Evolutionary conservation across 2,113 vertebrate genomes (phyloP), one percentile per base, ranked within the genome.

Genomic region (Ctenodactylus gundi): DNA sequence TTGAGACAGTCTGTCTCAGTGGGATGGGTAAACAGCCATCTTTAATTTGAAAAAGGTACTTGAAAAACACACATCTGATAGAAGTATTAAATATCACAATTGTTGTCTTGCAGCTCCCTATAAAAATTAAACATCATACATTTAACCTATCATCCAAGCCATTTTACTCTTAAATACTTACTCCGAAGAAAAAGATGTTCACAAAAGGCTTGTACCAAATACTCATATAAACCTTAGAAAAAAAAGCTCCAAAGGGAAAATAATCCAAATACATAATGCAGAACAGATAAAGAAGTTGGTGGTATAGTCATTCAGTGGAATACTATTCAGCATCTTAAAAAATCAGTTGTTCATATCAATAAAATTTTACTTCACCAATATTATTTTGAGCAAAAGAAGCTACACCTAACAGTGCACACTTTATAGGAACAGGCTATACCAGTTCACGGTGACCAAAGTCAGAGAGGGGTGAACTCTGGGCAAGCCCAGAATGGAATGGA

Each of bases 51-150:
- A 86, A 93, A 88, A 75, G 53, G 34, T 75, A 80, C 31, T 77
- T 15, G 60, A 23, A 20, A 84, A 91, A 62, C 9, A 62, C 6
- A 94, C 76, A 84, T 95, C n/a, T 58, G 14, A 2, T 70, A 89
- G 31, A 65, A 77, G 55, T 72, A 76, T 88, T 81, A 90, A 92
- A 92, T 51, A 11, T 29, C 29, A 41, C 51, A 41, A 67, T 88
- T 25, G 13, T 8, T 80, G 31, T 67, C 87, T 80, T 44, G 46
- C 51, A 94, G 31, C 46, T 88, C 89, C 75, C 64, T 80, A 46
- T 78, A 83, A 87, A n/a, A 95, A 72, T 75, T 92, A 92, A 90
- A 89, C 60, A 93, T 55, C 80, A 64, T 64, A 29, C 58, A 51
- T 76, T 46, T 72, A 53, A 3, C 11, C 2, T 39, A 85, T 57